Evolutionary conservation across 2,113 vertebrate genomes (phyloP).

Genomic region (Myrmecophaga tridactyla): DNA sequence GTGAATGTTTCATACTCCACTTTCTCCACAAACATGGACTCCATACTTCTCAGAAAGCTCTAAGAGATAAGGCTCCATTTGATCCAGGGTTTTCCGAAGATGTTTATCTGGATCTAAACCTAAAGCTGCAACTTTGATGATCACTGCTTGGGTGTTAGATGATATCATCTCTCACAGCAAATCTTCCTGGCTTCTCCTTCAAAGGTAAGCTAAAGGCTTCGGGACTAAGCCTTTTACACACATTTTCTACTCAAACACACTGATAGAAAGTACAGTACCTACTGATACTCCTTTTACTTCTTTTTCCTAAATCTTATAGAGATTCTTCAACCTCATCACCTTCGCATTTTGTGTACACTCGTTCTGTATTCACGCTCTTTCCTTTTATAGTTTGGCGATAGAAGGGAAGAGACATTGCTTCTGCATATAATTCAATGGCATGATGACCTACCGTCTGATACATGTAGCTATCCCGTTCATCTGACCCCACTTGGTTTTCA

Average conservation of each 20-base stretch:
- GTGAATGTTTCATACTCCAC: slow-evolving; percentile 99
- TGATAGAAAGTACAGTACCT: too few relatives aligned
- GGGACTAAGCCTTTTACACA: too few relatives aligned
- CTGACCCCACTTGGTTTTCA: too few relatives aligned
- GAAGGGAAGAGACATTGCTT: slow-evolving; percentile 94
- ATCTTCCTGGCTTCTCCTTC: too few relatives aligned
- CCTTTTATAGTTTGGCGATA: slow-evolving; percentile 93
- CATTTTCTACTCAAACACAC: too few relatives aligned
- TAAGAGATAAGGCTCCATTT: slow-evolving; percentile 92
- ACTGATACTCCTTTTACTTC: too few relatives aligned
- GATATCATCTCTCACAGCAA: too few relatives aligned
- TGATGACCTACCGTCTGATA: slow-evolving; percentile 98
- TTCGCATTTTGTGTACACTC: slow-evolving; percentile 87
- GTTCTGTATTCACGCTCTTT: slow-evolving; percentile 88
- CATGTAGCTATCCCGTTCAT: slow-evolving; percentile 99
- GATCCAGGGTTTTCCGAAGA: slow-evolving; percentile 92
- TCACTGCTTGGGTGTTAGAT: too few relatives aligned
- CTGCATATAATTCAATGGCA: slow-evolving; percentile 92
- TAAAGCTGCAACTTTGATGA: too few relatives aligned
- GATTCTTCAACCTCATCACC: slow-evolving; percentile 99
- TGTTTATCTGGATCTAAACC: slow-evolving; percentile 97
- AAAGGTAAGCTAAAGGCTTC: too few relatives aligned
- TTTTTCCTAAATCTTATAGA: slow-evolving; percentile 93
- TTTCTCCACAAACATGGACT: slow-evolving; percentile 96
- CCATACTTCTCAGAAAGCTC: slow-evolving; percentile 96